These are phyloP conservation scores for Caiman crocodilus DNA, from an alignment of 2,797 vertebrate genomes.

Conservation along the genomic window DNA sequence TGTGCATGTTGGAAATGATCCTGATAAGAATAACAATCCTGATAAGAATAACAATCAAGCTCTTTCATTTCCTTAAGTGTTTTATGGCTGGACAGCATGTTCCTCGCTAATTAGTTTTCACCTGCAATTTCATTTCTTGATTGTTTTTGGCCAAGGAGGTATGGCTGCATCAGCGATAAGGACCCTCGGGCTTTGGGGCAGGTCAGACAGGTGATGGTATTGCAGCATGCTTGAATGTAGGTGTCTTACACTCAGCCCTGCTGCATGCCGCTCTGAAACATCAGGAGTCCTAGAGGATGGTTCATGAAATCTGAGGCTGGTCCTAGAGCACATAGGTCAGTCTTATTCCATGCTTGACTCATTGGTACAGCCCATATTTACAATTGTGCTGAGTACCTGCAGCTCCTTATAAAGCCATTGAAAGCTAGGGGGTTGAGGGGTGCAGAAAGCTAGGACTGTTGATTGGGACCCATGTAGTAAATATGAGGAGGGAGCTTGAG, in stretches of 20 bases:
- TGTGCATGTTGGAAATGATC: rapidly evolving
- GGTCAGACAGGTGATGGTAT: not conserved
- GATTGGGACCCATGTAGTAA: not conserved
- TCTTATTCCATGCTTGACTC: not conserved
- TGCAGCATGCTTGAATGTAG: not conserved
- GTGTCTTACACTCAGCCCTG: rapidly evolving
- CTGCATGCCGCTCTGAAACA: not conserved
- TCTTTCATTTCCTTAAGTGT: not conserved
- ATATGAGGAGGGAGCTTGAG: not conserved
- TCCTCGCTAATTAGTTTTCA: not conserved
- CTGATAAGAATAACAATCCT: not conserved
- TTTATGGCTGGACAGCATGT: not conserved
- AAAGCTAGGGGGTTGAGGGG: not conserved
- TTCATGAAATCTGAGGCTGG: not conserved
- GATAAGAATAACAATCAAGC: rapidly evolving
- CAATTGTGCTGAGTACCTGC: not conserved
- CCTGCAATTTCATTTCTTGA: not conserved
- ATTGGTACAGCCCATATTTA: not conserved
- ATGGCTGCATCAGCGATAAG: not conserved
- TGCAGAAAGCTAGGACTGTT: no score
- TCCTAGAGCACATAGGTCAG: not conserved
- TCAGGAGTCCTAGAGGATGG: not conserved
- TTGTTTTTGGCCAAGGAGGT: not conserved
- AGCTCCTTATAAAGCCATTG: not conserved
- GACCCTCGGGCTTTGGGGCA: not conserved